Evolutionary conservation across 1,140 invertebrate species (phyloP).

Genomic region (Microplitis mediator): DNA sequence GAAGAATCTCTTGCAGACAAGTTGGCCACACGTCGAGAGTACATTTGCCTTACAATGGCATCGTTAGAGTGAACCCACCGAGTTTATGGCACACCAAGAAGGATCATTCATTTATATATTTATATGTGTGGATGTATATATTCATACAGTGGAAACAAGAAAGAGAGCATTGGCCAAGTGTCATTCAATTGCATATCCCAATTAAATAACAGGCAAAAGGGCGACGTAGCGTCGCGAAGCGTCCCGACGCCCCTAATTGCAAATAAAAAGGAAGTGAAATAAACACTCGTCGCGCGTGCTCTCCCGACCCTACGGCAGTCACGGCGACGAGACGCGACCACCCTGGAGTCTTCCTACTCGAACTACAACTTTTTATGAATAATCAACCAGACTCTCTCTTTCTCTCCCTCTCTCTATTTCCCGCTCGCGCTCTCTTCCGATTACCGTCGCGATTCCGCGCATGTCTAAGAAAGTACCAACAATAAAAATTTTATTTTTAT

Average conservation of each 20-base stretch:
- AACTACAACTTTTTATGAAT: background rate
- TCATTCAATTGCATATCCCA: conserved; percentile 63
- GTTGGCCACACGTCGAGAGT: background rate
- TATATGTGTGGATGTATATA: background rate
- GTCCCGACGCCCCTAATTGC: conserved; percentile 59
- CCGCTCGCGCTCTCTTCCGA: too few species aligned
- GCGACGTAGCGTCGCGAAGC: conserved; percentile 60
- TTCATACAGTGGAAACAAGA: conserved; percentile 24
- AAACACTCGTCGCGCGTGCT: conserved; percentile 38
- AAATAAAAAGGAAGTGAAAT: conserved; percentile 48
- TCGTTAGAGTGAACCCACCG: conserved; percentile 34
- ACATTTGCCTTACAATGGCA: conserved; percentile 43
- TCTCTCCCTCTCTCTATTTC: conserved; percentile 1
- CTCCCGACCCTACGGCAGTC: conserved; percentile 1
- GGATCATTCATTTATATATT: background rate
- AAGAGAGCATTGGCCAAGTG: conserved; percentile 52
- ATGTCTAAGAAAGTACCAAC: too few species aligned
- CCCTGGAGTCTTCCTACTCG: conserved; percentile 16
- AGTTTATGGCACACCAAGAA: conserved; percentile 1
- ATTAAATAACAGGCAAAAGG: conserved; percentile 65
- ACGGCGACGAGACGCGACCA: background rate
- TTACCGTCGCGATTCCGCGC: too few species aligned
- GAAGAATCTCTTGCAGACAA: too few species aligned
- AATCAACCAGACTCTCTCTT: background rate
- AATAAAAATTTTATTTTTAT: too few species aligned